These are phyloP conservation scores for Morone chrysops DNA, from an alignment of 2,113 vertebrate genomes.

Conservation along the genomic window DNA sequence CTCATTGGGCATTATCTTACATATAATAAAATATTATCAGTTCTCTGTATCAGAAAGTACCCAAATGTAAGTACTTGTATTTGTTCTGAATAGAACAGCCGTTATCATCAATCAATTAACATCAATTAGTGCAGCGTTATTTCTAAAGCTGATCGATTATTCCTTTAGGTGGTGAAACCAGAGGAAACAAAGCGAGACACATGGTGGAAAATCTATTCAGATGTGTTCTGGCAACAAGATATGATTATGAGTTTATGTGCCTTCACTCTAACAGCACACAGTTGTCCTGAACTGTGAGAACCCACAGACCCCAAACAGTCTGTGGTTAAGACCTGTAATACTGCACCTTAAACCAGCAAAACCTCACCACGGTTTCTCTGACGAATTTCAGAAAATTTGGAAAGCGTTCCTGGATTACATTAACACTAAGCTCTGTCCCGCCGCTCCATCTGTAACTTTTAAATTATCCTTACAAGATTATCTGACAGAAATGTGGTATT, in stretches of 20 bases:
- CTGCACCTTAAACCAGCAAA: conserved; percentile 36
- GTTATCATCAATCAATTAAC: no score
- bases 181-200: conserved; percentile 17
- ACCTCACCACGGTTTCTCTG: conserved; percentile 24
- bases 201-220: conserved; percentile 1
- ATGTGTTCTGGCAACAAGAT: conserved; percentile 31
- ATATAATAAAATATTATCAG: no score
- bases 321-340: conserved; percentile 39
- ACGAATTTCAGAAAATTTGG: conserved; percentile 36
- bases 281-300: conserved; percentile 29
- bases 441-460: conserved; percentile 3
- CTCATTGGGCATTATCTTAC: no score
- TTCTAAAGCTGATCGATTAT: conserved; percentile 35
- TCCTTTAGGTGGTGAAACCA: conserved; percentile 10
- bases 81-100: neutral
- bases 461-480: conserved; percentile 9
- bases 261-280: conserved; percentile 19
- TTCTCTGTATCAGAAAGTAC: no score
- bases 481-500: conserved; percentile 11
- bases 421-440: neutral
- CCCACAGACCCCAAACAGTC: conserved; percentile 6
- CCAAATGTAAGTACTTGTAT: no score
- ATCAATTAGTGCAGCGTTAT: conserved; percentile 17
- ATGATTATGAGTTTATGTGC: conserved; percentile 5
- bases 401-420: conserved; percentile 15